phyloP scores from a whole-genome alignment of 2,797 vertebrate species.

The Sandelia bainsii region DNA sequence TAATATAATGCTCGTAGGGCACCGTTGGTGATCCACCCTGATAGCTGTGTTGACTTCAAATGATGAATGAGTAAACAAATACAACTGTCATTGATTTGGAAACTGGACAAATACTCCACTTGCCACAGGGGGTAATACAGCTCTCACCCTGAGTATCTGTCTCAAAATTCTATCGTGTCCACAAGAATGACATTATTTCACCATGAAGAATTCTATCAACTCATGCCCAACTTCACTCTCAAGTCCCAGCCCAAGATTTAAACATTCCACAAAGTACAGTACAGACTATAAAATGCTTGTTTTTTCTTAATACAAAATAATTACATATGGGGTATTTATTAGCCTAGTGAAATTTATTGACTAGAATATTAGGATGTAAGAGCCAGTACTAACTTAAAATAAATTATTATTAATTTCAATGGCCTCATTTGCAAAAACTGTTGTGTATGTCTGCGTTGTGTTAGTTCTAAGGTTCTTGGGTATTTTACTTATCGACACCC shows the following conservation, averaged over 20 bases:
- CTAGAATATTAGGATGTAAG: constrained; percentile 19
- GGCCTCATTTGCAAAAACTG: constrained; percentile 16
- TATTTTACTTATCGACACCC: constrained; percentile 34
- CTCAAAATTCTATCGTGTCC: constrained; percentile 40
- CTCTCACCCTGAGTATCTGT: constrained; percentile 53
- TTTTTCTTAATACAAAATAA: constrained; percentile 61
- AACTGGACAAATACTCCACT: constrained; percentile 31
- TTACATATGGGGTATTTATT: constrained; percentile 35
- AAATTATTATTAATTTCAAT: constrained; percentile 44
- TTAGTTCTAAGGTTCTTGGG: constrained; percentile 11
- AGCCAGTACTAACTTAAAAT: constrained; percentile 33
- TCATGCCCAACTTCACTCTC: constrained; percentile 28
- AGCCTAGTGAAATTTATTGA: constrained; percentile 22
- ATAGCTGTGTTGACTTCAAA: constrained; percentile 45
- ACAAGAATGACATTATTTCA: constrained; percentile 34
- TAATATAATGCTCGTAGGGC: constrained; percentile 66
- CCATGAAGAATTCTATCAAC: constrained; percentile 31
- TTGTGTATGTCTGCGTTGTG: constrained; percentile 4
- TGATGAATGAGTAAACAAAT: constrained; percentile 41
- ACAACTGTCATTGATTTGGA: constrained; percentile 31
- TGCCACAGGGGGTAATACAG: constrained; percentile 35
- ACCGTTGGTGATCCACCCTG: constrained; percentile 55
- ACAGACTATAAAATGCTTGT: constrained; percentile 68
- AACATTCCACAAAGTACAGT: constrained; percentile 59
- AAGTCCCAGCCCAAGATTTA: constrained; percentile 23